phyloP scores from a whole-genome alignment of 2,888 invertebrate genomes.

The Ganaspis brasiliensis region DNA sequence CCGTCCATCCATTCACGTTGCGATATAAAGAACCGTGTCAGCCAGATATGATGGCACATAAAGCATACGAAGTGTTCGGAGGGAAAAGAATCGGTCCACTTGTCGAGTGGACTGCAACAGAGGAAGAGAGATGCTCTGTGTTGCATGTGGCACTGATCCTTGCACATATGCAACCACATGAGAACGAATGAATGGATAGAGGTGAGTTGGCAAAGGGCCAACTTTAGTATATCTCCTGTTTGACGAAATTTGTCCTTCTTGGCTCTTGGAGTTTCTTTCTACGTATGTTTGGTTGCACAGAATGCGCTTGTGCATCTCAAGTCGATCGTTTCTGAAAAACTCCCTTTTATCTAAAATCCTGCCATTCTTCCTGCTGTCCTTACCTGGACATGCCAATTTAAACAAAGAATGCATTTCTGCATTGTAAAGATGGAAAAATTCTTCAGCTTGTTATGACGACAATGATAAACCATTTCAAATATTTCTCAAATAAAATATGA shows the following conservation, averaged over 20 bases:
- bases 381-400: conserved; percentile 14
- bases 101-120: conserved; percentile 52
- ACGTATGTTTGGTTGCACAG: conserved; percentile 69
- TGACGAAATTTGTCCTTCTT: conserved; percentile 72
- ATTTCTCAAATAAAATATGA: too few species aligned
- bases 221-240: conserved; percentile 72
- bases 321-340: conserved; percentile 68
- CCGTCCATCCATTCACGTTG: conserved; percentile 16
- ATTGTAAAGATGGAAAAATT: neutral
- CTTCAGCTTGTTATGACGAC: neutral
- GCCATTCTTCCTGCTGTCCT: conserved; percentile 10
- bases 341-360: conserved; percentile 65
- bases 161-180: conserved; percentile 54
- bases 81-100: conserved; percentile 57
- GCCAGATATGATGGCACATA: conserved; percentile 31
- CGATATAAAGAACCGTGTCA: conserved; percentile 27
- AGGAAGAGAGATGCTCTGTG: conserved; percentile 38
- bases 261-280: conserved; percentile 61
- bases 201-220: conserved; percentile 72
- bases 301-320: conserved; percentile 68
- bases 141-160: conserved; percentile 16
- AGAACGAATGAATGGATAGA: conserved; percentile 64
- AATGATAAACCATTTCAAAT: neutral
- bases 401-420: neutral
- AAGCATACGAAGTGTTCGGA: conserved; percentile 53